These are phyloP conservation scores for Archocentrus centrarchus DNA, from an alignment of 2,113 vertebrate genomes.

Conservation along the genomic window DNA sequence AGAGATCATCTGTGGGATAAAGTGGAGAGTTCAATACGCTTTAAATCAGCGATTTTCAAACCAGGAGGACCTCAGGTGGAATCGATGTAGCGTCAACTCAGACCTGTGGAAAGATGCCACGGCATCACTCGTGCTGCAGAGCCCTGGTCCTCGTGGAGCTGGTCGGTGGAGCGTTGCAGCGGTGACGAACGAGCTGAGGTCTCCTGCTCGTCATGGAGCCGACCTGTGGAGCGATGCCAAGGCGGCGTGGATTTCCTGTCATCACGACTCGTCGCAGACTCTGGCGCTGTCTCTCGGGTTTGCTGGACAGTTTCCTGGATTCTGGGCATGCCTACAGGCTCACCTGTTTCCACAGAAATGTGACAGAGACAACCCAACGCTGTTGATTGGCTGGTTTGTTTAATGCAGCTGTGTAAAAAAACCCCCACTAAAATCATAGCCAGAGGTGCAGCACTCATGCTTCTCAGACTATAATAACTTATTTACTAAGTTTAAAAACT, in stretches of 20 bases:
- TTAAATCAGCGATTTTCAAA: not conserved
- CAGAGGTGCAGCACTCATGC: too few relatives aligned
- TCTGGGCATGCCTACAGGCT: accelerated
- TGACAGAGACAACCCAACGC: not conserved
- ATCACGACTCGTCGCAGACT: not conserved
- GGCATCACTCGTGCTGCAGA: not conserved
- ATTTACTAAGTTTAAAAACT: too few relatives aligned
- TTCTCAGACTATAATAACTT: not conserved
- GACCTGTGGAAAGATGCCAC: constrained; percentile 61
- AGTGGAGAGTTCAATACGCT: not conserved
- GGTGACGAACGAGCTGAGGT: not conserved
- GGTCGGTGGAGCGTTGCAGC: constrained; percentile 54
- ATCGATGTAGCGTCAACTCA: not conserved
- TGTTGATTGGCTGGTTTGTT: not conserved
- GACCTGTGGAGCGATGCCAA: constrained; percentile 61
- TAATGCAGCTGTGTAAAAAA: not conserved
- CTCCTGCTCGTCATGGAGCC: constrained; percentile 31
- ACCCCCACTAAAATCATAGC: too few relatives aligned
- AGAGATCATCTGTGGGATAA: constrained; percentile 50
- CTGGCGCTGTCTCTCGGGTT: not conserved
- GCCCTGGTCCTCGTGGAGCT: constrained; percentile 41
- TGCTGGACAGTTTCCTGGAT: constrained; percentile 30
- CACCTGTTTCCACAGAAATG: not conserved
- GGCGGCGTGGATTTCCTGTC: not conserved
- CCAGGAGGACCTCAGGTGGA: not conserved